These are phyloP conservation scores for Trinorchestia longiramus DNA, from an alignment of 1,140 invertebrate species.

Conservation along the genomic window DNA sequence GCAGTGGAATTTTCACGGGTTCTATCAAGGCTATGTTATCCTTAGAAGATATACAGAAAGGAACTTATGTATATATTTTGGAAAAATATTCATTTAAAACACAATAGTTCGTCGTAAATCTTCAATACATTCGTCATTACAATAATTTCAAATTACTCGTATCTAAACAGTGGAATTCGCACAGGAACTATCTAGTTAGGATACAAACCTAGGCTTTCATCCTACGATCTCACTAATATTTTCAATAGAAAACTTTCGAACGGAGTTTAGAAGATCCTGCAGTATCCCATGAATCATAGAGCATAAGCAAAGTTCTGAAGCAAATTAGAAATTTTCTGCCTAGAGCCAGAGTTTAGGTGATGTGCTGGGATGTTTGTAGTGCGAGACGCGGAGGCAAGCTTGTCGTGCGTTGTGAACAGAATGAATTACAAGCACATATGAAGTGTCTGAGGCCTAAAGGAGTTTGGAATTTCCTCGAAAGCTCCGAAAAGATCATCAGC, in stretches of 20 bases:
- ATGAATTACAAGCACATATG: neutral
- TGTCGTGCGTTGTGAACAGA: neutral
- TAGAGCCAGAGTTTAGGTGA: neutral
- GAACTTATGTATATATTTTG: no score
- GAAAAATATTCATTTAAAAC: no score
- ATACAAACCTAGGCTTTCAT: neutral
- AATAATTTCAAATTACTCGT: no score
- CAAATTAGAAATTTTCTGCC: neutral
- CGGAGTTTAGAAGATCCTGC: neutral
- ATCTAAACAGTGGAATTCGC: no score
- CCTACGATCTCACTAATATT: neutral
- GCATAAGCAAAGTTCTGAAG: neutral
- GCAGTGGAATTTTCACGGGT: no score
- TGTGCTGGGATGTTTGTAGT: neutral
- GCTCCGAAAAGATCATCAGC: neutral
- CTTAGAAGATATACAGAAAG: no score
- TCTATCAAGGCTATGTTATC: no score
- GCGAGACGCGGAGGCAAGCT: neutral
- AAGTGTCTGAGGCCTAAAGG: neutral
- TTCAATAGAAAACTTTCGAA: neutral
- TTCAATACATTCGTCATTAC: no score
- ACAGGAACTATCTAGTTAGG: no score
- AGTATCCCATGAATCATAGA: neutral
- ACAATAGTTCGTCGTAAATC: no score
- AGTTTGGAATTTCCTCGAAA: neutral